Evolutionary conservation across 2,113 vertebrate genomes (phyloP), one percentile per base, ranked within the genome.

Genomic region (Agapornis roseicollis): DNA sequence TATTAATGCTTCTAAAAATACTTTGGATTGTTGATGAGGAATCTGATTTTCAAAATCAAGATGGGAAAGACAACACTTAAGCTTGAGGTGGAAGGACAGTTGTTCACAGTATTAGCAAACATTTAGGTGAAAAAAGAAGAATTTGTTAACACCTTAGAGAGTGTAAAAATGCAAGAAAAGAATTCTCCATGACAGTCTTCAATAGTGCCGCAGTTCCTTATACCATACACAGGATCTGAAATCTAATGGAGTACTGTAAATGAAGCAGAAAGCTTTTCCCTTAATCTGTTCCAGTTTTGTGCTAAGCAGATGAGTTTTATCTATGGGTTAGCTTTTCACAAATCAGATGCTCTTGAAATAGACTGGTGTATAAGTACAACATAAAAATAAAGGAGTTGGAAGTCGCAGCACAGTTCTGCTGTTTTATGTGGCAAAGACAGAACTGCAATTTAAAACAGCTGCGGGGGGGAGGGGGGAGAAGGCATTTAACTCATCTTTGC

Each of bases 391-490:
- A 83, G 17, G 33, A 52, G 13, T 37, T 47, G 50, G 41, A 83
- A 87, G 39, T 25, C 42, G 55, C 44, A 88, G 41, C 17, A 12
- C 17, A 16, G 27, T 72, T 49, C 22, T 2, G 12, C 37, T 72
- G n/a, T 81, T 64, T 47, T 69, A 37, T 70, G 16, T 66, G 37
- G 25, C 1, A 1, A 37, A 50, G 42, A 29, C 68, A 58, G 52
- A 78, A 29, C 33, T 80, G 16, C 17, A 78, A 47, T 55, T 73
- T 13, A 44, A 37, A 80, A 50, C 10, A 69, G 47, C 46, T 46
- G 13, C 33, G 1, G 5, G 1, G 6, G 12, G 42, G 41, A 52
- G 0, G 6, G 0, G 6, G 12, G 42, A 35, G 55, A 3, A 3
- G 19, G 35, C 7, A 44, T 53, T 58, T 47, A 37, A 69, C 17